These are phyloP conservation scores for Coendou prehensilis DNA, from an alignment of 2,797 vertebrate genomes.

Conservation along the genomic window DNA sequence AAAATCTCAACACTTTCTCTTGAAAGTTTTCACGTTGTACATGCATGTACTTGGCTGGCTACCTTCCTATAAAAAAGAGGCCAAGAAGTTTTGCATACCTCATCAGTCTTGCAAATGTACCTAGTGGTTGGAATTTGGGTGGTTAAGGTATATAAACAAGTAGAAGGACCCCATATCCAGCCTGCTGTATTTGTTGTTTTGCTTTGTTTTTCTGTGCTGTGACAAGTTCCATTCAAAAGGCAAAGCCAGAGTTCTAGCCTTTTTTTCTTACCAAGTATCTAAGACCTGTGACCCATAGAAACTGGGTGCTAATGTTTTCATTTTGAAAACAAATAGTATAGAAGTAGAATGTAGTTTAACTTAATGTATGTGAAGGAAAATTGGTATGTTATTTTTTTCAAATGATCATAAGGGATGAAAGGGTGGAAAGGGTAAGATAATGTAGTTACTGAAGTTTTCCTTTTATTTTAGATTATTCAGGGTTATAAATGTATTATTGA, in stretches of 20 bases:
- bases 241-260: not conserved
- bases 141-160: not conserved
- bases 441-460: not conserved
- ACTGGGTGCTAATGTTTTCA: not conserved
- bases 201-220: not conserved
- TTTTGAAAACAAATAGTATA: not conserved
- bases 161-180: not conserved
- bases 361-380: not conserved
- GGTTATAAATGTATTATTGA: not conserved
- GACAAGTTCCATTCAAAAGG: not conserved
- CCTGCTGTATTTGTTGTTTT: not conserved
- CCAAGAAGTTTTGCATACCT: not conserved
- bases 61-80: not conserved
- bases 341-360: not conserved
- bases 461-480: slow-evolving; percentile 4
- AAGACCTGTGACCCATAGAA: not conserved
- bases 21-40: not conserved
- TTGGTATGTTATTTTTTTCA: not conserved
- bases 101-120: not conserved
- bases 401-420: not conserved
- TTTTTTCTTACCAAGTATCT: not conserved
- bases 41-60: not conserved
- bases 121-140: not conserved
- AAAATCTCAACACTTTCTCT: not conserved
- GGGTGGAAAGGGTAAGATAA: not conserved